Percentiles rank a stretch among this genome's conserved stretches.
phyloP scores from a whole-genome alignment of 2,888 invertebrate genomes.

The Sinohyriopsis cumingii region DNA sequence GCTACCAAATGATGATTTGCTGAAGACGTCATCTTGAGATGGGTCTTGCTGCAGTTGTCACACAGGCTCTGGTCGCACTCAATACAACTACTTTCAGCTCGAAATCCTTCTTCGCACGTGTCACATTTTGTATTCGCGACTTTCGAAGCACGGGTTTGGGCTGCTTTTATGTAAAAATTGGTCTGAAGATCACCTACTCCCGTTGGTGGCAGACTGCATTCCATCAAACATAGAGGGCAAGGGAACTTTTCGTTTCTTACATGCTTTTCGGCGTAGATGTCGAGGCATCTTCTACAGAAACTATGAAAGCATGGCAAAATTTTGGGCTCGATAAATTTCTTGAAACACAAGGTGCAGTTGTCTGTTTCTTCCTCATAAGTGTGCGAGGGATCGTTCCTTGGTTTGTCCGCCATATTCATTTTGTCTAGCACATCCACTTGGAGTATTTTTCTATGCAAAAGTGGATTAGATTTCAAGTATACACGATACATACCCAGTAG shows the following conservation, averaged over 20 bases:
- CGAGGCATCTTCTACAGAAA: constrained; percentile 34
- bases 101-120: constrained; percentile 30
- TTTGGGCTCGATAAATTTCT: constrained; percentile 34
- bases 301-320: constrained; percentile 45
- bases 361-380: constrained; percentile 24
- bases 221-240: constrained; percentile 37
- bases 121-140: constrained; percentile 36
- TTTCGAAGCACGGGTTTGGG: constrained; percentile 25
- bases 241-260: constrained; percentile 36
- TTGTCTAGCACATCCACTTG: no score
- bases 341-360: constrained; percentile 38
- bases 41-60: constrained; percentile 30
- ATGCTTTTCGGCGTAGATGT: constrained; percentile 35
- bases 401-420: no score
- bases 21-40: constrained; percentile 44
- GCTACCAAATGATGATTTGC: constrained; percentile 46
- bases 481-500: no score
- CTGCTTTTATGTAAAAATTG: constrained; percentile 44
- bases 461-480: no score
- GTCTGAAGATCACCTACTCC: constrained; percentile 38
- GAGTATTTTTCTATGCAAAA: no score
- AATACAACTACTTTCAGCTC: constrained; percentile 39
- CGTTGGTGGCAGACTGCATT: constrained; percentile 33
- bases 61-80: constrained; percentile 46
- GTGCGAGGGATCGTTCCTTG: no score